phyloP scores from a whole-genome alignment of 2,113 vertebrate genomes.

The Pelusios castaneus region DNA sequence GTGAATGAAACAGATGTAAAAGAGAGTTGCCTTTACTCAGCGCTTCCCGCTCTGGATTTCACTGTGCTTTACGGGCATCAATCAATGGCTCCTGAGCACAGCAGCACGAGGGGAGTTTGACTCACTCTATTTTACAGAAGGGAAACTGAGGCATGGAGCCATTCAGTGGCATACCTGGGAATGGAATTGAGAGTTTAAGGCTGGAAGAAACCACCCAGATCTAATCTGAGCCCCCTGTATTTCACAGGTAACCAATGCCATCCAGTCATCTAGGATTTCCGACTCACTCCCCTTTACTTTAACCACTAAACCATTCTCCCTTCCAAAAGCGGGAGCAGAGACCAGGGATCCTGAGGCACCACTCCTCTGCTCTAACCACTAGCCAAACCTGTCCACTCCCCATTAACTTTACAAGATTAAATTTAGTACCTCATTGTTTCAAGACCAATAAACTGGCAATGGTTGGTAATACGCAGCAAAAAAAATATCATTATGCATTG shows the following conservation, averaged over 20 bases:
- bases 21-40: not conserved
- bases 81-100: not conserved
- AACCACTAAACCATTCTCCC: not conserved
- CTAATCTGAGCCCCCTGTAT: not conserved
- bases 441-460: rapidly evolving
- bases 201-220: not conserved
- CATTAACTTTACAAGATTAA: not conserved
- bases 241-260: not conserved
- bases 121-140: not conserved
- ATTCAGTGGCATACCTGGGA: not conserved
- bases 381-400: not conserved
- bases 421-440: not conserved
- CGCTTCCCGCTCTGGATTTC: not conserved
- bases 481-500: not conserved
- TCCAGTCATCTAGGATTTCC: not conserved
- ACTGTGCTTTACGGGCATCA: not conserved
- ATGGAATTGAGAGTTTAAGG: not conserved
- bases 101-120: not conserved
- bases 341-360: not conserved
- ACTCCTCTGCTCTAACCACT: not conserved
- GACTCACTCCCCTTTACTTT: not conserved
- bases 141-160: not conserved
- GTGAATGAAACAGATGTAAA: not conserved
- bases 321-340: not conserved
- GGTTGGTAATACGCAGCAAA: not conserved